Percentiles rank a stretch among this genome's conserved stretches.
Conservation (phyloP, 1,140 invertebrate genomes). For the Caenorhabditis inopinata region DNA sequence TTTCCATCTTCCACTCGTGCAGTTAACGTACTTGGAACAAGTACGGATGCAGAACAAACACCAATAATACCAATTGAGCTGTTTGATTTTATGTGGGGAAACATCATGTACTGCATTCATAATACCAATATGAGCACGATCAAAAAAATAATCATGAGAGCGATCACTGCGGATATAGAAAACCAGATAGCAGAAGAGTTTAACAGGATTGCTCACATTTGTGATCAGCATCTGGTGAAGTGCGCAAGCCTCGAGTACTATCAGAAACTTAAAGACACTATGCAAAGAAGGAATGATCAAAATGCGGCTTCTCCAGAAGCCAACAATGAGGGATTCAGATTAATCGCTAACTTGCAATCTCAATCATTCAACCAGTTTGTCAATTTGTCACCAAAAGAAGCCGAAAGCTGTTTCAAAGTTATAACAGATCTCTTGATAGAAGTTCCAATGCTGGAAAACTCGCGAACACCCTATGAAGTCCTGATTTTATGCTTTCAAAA, state of each 20-base stretch:
- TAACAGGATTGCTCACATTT: not conserved
- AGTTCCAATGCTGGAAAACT: not conserved
- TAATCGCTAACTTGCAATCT: not conserved
- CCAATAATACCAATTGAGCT: not conserved
- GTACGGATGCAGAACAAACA: not conserved
- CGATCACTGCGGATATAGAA: not conserved
- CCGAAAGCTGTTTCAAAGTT: not conserved
- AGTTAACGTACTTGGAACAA: not conserved
- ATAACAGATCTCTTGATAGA: not conserved
- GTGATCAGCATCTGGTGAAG: not conserved
- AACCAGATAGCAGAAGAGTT: not conserved
- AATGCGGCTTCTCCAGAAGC: not conserved
- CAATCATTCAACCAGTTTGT: not conserved
- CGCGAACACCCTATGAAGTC: not conserved
- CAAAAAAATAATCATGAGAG: not conserved
- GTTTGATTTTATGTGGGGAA: not conserved
- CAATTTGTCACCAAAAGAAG: not conserved
- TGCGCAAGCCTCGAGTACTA: not conserved
- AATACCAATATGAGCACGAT: not conserved
- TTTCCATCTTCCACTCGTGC: not conserved
- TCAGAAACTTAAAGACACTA: not conserved
- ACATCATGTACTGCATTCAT: not conserved
- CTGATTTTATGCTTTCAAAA: not conserved
- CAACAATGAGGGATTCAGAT: not conserved
- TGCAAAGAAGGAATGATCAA: not conserved